Evolutionary conservation across 64 coral and sea anemone species (phyloP).

Genomic region (Dendrophyllia cribrosa): DNA sequence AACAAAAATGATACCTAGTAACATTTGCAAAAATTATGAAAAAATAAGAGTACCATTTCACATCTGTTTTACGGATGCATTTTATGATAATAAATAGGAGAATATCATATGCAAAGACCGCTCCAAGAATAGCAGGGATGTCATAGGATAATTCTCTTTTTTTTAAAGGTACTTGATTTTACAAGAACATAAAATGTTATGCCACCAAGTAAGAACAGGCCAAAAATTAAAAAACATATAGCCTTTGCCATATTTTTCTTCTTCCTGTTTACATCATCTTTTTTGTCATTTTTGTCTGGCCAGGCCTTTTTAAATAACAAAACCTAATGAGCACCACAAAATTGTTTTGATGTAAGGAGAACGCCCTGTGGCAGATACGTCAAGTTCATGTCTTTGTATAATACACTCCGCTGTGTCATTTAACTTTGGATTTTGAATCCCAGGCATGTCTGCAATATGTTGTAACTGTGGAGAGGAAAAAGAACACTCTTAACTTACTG

Average conservation of each 20-base stretch:
- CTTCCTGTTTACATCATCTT: not conserved
- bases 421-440: conserved; percentile 7
- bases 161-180: too few relatives aligned
- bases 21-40: not conserved
- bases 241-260: too few relatives aligned
- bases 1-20: not conserved
- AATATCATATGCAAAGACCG: too few relatives aligned
- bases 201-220: too few relatives aligned
- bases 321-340: not conserved
- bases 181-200: too few relatives aligned
- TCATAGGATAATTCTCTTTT: too few relatives aligned
- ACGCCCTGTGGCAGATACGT: not conserved
- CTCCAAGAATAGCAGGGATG: too few relatives aligned
- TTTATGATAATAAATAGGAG: not conserved
- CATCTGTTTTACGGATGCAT: not conserved
- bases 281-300: too few relatives aligned
- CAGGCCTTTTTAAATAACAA: not conserved
- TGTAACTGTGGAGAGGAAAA: not conserved
- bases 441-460: not conserved
- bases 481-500: not conserved
- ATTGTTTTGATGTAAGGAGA: not conserved
- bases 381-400: not conserved
- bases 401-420: not conserved
- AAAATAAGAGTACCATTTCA: not conserved
- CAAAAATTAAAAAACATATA: too few relatives aligned